Percentiles rank a stretch among this genome's conserved stretches.
These are phyloP conservation scores for Electrophaes corylata DNA, from an alignment of 2,888 invertebrate genomes.

Conservation along the genomic window DNA sequence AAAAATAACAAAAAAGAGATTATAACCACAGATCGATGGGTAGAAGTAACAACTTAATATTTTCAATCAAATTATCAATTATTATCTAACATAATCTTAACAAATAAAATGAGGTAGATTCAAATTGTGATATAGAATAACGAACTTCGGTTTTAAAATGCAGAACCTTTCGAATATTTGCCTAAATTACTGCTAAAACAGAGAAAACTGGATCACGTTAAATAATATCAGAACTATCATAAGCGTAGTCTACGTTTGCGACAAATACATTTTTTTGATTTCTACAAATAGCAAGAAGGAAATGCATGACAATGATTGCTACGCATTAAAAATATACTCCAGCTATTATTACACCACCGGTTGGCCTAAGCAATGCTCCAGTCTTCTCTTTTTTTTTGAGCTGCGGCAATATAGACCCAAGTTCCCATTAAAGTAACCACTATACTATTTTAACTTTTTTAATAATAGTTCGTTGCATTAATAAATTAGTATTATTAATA, in stretches of 20 bases:
- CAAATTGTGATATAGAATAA: slow-evolving; percentile 81
- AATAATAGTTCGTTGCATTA: slow-evolving; percentile 75
- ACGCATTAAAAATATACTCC: background rate
- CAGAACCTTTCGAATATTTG: slow-evolving; percentile 1
- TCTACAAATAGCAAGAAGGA: background rate
- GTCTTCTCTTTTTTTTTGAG: slow-evolving; percentile 30
- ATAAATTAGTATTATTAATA: slow-evolving; percentile 61
- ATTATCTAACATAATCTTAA: slow-evolving; percentile 74
- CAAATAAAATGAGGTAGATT: slow-evolving; percentile 83
- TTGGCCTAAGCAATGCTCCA: slow-evolving; percentile 25
- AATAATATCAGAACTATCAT: background rate
- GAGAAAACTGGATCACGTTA: slow-evolving; percentile 19
- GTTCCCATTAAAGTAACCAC: slow-evolving; percentile 27
- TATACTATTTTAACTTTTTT: slow-evolving; percentile 55
- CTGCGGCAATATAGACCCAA: slow-evolving; percentile 27
- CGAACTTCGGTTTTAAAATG: slow-evolving; percentile 43
- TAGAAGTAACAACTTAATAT: slow-evolving; percentile 32
- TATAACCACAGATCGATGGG: slow-evolving; percentile 42
- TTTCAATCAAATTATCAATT: slow-evolving; percentile 57
- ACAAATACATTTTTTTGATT: background rate
- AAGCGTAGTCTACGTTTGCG: background rate
- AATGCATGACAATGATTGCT: background rate
- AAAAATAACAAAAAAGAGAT: slow-evolving; percentile 28
- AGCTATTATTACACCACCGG: slow-evolving; percentile 7
- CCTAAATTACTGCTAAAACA: slow-evolving; percentile 17